A percentile compares a stretch with the other conserved stretches of the same genome.
Conservation (phyloP, 1,140 invertebrate species). For the Laupala kohalensis region DNA sequence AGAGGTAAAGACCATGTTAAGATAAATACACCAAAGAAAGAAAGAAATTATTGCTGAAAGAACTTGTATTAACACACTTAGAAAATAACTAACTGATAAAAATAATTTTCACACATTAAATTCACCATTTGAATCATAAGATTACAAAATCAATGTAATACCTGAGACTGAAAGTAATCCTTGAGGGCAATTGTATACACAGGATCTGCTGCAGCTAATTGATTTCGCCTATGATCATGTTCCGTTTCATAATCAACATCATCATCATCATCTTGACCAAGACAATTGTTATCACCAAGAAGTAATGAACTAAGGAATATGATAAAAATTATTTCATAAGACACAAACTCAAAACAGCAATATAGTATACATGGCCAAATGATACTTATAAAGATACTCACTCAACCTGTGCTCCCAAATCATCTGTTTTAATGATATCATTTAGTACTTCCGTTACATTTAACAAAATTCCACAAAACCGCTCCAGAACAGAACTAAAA, state of each 20-base stretch:
- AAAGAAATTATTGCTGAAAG: too few species aligned
- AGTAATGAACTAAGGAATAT: constrained; percentile 30
- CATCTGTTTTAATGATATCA: constrained; percentile 66
- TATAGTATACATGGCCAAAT: neutral
- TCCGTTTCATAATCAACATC: constrained; percentile 34
- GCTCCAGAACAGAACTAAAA: constrained; percentile 47
- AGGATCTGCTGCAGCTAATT: constrained; percentile 48
- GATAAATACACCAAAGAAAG: too few species aligned
- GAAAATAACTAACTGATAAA: neutral
- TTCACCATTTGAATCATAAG: neutral
- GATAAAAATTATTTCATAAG: constrained; percentile 11
- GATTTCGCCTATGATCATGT: constrained; percentile 40
- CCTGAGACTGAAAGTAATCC: constrained; percentile 51
- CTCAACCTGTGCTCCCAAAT: constrained; percentile 50
- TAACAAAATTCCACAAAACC: constrained; percentile 60
- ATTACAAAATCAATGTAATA: constrained; percentile 19
- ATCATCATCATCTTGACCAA: constrained; percentile 27
- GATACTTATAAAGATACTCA: constrained; percentile 31
- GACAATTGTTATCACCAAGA: constrained; percentile 28
- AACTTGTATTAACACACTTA: too few species aligned
- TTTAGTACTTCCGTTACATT: constrained; percentile 72
- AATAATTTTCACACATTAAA: neutral
- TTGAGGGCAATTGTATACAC: constrained; percentile 54
- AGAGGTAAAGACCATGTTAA: too few species aligned
- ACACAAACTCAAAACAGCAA: neutral